Base-by-base conservation (phyloP, 2,113 vertebrate species). In the Lethenteron camtschaticum region DNA sequence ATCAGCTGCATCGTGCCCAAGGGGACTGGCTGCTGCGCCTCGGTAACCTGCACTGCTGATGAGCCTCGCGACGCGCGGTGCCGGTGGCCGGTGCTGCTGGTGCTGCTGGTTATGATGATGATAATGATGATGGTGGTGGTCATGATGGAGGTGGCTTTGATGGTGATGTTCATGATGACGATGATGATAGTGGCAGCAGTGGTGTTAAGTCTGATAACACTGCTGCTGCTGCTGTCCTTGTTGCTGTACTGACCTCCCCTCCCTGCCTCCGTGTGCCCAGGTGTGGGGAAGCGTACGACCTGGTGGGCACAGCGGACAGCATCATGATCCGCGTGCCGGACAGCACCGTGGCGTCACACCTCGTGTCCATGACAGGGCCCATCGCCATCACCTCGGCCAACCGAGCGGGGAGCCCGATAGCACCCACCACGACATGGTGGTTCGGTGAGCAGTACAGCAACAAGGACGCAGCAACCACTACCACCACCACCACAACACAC, bases 271-370 rank as follows among this genome's bases (percentile, higher is more conserved):
- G 58, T 71, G 73, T 14, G 72, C 68, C 2, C 20, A 90, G 87
- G 87, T 59, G 81, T 90, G 1, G 87, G 68, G 78, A 79, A 3
- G 85, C 85, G 8, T 89, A 85, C 74, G 84, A 82, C 71, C 78
- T 78, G n/a, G 86, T 90, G 70, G 87, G 87, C 11, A 90, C 87
- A 55, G 81, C 70, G 11, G 85, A 90, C 71, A 89, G 84, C 73
- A 89, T 90, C 78, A 89, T 89, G 87, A 88, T 89, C 78, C 77
- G 87, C 11, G 86, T 90, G 4, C 87, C 87, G 1, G 85, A 90
- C 77, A 84, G 87, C 75, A 86, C 85, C 0, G 84, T 87, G 60
- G 85, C 83, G 3, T 73, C 79, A 41, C 86, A 88, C 72, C 79
- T 90, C 41, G 87, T 86, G 55, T 76, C 86, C 75, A 81, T 88